Base-by-base conservation (phyloP, 2,888 invertebrate species). In the Pediacus dermestoides region DNA sequence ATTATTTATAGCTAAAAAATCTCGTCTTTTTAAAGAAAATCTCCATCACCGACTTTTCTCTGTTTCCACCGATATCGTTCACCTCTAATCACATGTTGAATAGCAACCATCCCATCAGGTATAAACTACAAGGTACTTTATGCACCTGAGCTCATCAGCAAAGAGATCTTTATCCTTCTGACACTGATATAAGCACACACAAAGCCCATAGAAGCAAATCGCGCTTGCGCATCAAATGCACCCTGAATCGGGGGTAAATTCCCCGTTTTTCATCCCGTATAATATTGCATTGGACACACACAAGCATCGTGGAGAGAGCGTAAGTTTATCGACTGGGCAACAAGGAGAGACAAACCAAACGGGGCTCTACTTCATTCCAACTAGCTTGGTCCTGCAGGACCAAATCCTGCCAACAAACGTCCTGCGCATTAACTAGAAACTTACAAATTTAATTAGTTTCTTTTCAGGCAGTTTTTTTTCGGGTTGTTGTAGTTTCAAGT, bases 271-370 rank as follows among this genome's bases (percentile, higher is more conserved):
- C 21, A 18, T 18, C 21, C 21, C 6, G 21, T 18, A n/a, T n/a
- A n/a, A n/a, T n/a, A 18, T 18, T 18, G 21, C 21, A 18, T 13
- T 13, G 10, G 28, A n/a, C n/a, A n/a, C n/a, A n/a, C n/a, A n/a
- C n/a, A n/a, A n/a, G n/a, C n/a, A n/a, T n/a, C n/a, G n/a, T 23
- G 10, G 23, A 23, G 14, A 11, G 16, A 28, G 15, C 15, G 10
- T 27, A 46, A 46, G 49, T 49, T 49, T 49, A 49, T 49, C 49
- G 49, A 49, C 49, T 49, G 49, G 42, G 38, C 36, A 46, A 49
- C 44, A 46, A 49, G 42, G 49, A 49, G 38, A 39, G 44, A 39
- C 28, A 10, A 37, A 47, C 43, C 36, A 44, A 44, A 47, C 44
- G 44, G 37, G 47, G 44, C 28, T 18, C 6, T 44, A 47, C 36